Conservation (phyloP, 2,797 vertebrate species). For the Amphiprion clarkii region DNA sequence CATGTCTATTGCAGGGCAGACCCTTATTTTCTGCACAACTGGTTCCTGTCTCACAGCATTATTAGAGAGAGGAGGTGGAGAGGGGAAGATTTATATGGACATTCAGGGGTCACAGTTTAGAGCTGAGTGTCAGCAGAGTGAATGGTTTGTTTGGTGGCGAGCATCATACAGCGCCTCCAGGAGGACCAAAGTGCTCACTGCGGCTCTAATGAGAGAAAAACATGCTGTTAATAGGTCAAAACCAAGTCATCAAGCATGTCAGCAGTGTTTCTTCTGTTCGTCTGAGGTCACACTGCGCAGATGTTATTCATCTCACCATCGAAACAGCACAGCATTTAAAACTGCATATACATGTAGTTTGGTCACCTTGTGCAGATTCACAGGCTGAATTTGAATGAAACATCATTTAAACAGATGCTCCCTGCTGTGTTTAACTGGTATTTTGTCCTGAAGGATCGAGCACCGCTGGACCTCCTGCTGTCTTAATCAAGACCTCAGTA, state of each 20-base stretch:
- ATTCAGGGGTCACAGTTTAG: slow-evolving; percentile 66
- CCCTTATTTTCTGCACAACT: slow-evolving; percentile 57
- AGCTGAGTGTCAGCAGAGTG: slow-evolving; percentile 51
- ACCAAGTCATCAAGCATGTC: neutral
- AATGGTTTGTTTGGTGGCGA: slow-evolving; percentile 22
- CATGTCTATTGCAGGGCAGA: slow-evolving; percentile 36
- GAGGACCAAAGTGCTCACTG: slow-evolving; percentile 43
- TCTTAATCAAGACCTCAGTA: slow-evolving; percentile 51
- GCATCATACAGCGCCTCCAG: slow-evolving; percentile 41
- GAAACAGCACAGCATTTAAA: neutral
- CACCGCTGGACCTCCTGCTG: slow-evolving; percentile 45
- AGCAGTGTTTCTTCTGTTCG: neutral
- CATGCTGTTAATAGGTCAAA: neutral
- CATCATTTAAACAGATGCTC: slow-evolving; percentile 28
- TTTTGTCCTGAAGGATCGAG: slow-evolving; percentile 37
- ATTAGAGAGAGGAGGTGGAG: slow-evolving; percentile 46
- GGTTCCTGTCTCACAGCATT: slow-evolving; percentile 38
- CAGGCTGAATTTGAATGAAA: slow-evolving; percentile 5
- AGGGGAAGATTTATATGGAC: slow-evolving; percentile 70
- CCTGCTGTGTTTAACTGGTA: slow-evolving; percentile 38
- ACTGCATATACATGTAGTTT: neutral
- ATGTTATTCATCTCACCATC: slow-evolving; percentile 1
- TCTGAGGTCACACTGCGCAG: neutral
- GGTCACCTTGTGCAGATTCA: neutral
- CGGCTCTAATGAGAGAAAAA: slow-evolving; percentile 11